Conservation (phyloP, 2,113 vertebrate genomes). For the Silurus glanis region DNA sequence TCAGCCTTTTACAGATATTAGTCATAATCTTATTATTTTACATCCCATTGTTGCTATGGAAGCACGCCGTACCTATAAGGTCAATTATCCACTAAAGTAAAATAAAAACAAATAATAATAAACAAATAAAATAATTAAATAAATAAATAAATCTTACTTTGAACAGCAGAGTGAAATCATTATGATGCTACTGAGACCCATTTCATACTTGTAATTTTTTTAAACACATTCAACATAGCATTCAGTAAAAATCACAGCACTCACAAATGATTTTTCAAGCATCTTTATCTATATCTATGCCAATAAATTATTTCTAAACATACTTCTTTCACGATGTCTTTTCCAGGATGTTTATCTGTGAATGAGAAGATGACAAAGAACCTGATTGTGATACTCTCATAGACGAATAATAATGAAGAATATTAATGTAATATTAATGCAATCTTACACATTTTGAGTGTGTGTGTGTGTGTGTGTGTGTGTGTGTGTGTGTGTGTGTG, state of each 20-base stretch:
- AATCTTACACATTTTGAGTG: no score
- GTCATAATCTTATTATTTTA: slow-evolving; percentile 18
- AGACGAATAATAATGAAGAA: not conserved
- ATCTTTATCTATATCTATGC: not conserved
- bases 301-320: not conserved
- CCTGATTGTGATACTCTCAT: not conserved
- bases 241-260: not conserved
- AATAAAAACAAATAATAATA: not conserved
- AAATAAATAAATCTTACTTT: not conserved
- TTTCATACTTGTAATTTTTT: not conserved
- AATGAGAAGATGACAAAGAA: slow-evolving; percentile 51
- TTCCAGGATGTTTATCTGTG: slow-evolving; percentile 60
- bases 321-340: slow-evolving; percentile 69
- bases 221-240: not conserved
- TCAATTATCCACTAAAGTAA: not conserved
- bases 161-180: not conserved
- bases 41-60: slow-evolving; percentile 19
- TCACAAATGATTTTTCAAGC: not conserved
- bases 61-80: not conserved
- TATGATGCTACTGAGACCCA: not conserved
- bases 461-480: no score
- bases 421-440: no score
- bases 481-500: no score
- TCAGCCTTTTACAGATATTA: slow-evolving; percentile 9
- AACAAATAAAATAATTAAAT: not conserved